Base-by-base conservation (phyloP, 2,888 invertebrate species). In the Tachina grossa region DNA sequence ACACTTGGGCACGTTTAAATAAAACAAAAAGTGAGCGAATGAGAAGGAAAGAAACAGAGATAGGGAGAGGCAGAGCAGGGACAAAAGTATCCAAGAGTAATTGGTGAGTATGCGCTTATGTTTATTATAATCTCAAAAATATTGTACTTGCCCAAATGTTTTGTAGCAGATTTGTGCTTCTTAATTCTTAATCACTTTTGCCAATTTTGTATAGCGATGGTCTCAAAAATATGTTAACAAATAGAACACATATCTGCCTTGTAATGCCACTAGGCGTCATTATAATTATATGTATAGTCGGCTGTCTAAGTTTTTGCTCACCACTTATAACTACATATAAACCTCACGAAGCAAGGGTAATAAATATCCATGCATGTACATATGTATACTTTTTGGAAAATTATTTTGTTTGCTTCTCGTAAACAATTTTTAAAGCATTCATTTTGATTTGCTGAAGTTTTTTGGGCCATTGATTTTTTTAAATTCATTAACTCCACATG, bases 31-130 rank as follows among this genome's bases (percentile, higher is more conserved):
- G 49, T 10, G n/a, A 66, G 3, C 0, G 5, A 13, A 13, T 39
- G 47, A 31, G 39, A n/a, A 47, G 47, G 31, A 9, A n/a, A 51
- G 5, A 41, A 4, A 4, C 0, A 31, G n/a, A 72, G 16, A 53
- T 0, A 10, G 53, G 19, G 14, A 49, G 13, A 31, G 31, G 6
- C 31, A 31, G 31, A 31, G 6, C 6, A 31, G 5, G 6, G 6
- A 31, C 31, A 14, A 66, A 59, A 31, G 22, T 19, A 1, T 31
- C 11, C 49, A 31, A 14, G 10, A 59, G 47, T 61, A 16, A 55
- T 10, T 55, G 85, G 81, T 85, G 85, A 85, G 85, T 85, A 8
- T 85, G 85, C 85, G 85, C 63, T 9, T 22, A 19, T 13, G 45
- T 16, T 14, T 19, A 0, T 19, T 75, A 19, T 19, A 22, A n/a